Percentiles rank a stretch among this genome's conserved stretches.
These are phyloP conservation scores for Aspidiotus rigidus DNA, from an alignment of 2,888 invertebrate genomes.

Conservation along the genomic window DNA sequence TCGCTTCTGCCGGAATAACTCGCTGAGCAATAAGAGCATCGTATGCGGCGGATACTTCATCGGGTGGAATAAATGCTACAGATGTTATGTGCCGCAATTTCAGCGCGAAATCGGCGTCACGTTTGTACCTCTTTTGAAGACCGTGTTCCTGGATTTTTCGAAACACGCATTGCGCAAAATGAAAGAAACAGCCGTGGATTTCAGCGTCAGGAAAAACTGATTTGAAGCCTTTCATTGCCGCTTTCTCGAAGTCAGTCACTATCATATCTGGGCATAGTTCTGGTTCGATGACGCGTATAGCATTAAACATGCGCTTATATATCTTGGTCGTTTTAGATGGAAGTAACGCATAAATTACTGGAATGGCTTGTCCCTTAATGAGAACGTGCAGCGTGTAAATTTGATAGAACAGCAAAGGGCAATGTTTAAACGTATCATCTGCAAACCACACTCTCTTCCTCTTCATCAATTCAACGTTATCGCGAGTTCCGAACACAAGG, in stretches of 20 bases:
- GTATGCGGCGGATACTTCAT: neutral
- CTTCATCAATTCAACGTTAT: neutral
- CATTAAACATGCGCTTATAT: neutral
- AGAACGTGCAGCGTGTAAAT: slow-evolving; percentile 1
- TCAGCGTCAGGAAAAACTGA: neutral
- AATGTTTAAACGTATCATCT: neutral
- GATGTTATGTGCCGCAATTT: neutral
- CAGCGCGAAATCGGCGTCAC: neutral
- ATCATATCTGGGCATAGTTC: neutral
- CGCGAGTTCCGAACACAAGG: neutral
- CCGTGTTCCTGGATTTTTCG: neutral
- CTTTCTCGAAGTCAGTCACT: neutral
- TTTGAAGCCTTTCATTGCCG: neutral
- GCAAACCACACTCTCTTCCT: neutral
- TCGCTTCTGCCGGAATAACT: neutral
- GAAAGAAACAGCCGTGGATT: neutral
- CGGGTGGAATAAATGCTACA: neutral
- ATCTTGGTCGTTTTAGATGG: neutral
- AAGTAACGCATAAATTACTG: neutral
- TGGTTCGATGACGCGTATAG: neutral
- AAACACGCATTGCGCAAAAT: neutral
- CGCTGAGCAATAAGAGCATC: no score
- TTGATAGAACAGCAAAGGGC: neutral
- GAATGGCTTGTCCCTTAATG: neutral
- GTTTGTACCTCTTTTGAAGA: neutral